Percentiles rank a stretch among this genome's conserved stretches.
These are phyloP conservation scores for Iphiclides podalirius DNA, from an alignment of 2,888 invertebrate genomes.

Conservation along the genomic window DNA sequence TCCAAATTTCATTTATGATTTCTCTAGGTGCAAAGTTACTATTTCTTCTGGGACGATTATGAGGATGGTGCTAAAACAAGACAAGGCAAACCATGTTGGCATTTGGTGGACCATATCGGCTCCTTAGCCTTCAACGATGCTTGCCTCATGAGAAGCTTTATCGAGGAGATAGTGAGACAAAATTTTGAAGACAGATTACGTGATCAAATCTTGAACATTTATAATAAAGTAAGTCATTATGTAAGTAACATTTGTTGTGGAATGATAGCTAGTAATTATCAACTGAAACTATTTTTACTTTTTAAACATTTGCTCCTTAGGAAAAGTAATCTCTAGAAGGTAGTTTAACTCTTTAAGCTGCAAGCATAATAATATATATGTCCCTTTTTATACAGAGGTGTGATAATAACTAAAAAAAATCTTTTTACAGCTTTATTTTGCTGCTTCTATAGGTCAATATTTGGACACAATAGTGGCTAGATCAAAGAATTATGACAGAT, in stretches of 20 bases:
- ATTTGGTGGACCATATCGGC: constrained; percentile 8
- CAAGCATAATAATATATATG: too few relatives aligned
- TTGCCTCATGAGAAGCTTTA: constrained; percentile 14
- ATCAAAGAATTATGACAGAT: constrained; percentile 4
- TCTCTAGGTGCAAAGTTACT: constrained; percentile 11
- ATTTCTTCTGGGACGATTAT: constrained; percentile 15
- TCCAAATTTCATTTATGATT: too few relatives aligned
- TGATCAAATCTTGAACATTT: constrained; percentile 7
- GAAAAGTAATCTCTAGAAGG: too few relatives aligned
- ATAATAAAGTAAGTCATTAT: constrained; percentile 4
- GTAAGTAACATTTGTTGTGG: too few relatives aligned
- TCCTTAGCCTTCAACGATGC: constrained; percentile 5
- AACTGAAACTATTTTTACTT: too few relatives aligned
- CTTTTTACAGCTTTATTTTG: constrained; percentile 15
- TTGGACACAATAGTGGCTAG: not conserved
- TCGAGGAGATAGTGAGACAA: constrained; percentile 12
- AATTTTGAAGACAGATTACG: constrained; percentile 10
- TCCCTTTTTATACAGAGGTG: too few relatives aligned
- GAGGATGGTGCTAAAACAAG: constrained; percentile 1
- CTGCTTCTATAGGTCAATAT: constrained; percentile 7
- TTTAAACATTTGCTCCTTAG: too few relatives aligned
- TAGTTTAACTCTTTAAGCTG: too few relatives aligned
- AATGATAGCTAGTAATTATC: too few relatives aligned
- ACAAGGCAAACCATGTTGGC: constrained; percentile 13
- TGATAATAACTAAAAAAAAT: too few relatives aligned